Conservation (phyloP, 1,140 invertebrate genomes). For the Apis cerana region DNA sequence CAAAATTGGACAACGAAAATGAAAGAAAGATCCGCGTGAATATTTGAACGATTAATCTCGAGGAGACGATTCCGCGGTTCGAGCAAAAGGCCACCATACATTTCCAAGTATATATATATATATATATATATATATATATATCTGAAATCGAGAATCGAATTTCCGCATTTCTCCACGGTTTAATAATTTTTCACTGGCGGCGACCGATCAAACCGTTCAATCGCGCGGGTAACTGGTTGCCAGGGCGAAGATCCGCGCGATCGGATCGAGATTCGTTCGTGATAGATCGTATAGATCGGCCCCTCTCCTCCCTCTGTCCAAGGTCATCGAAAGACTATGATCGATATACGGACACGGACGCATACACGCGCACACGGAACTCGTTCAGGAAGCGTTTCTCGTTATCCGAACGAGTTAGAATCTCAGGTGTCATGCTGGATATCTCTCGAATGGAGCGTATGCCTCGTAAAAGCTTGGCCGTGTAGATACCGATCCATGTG, state of each 20-base stretch:
- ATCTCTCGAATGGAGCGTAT: slow-evolving; percentile 18
- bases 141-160: slow-evolving; percentile 28
- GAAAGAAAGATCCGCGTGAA: no score
- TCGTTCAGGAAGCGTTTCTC: slow-evolving; percentile 48
- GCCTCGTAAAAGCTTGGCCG: slow-evolving; percentile 30
- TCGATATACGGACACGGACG: slow-evolving; percentile 35
- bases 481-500: slow-evolving; percentile 40
- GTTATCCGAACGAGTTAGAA: slow-evolving; percentile 34
- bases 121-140: no score
- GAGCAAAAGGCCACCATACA: not conserved
- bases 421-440: slow-evolving; percentile 43
- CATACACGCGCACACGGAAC: not conserved
- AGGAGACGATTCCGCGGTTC: not conserved
- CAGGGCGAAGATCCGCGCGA: not conserved
- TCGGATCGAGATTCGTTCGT: slow-evolving; percentile 6
- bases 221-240: slow-evolving; percentile 1
- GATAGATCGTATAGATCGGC: slow-evolving; percentile 41
- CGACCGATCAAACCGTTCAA: not conserved
- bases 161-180: slow-evolving; percentile 39
- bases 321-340: slow-evolving; percentile 53
- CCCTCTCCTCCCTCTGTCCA: not conserved
- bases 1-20: no score
- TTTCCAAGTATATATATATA: no score
- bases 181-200: slow-evolving; percentile 35
- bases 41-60: not conserved